Evolutionary conservation across 2,113 vertebrate species (phyloP).

Genomic region (Junco hyemalis): DNA sequence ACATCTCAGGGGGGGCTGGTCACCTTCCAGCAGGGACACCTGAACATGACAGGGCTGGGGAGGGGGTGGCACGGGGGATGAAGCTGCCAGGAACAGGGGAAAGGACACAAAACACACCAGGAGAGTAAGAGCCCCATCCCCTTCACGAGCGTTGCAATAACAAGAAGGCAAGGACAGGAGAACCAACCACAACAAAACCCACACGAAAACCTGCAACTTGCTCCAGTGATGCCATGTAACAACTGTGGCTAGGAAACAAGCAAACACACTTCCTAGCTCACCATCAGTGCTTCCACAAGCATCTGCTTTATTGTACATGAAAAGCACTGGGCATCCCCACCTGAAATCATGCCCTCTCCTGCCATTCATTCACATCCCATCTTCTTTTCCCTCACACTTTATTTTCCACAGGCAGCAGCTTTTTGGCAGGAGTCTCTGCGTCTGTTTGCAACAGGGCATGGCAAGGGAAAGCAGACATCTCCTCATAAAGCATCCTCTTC

Average conservation of each 20-base stretch:
- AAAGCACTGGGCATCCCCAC: neutral
- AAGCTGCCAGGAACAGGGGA: neutral
- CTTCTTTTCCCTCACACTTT: neutral
- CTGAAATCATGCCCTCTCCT: neutral
- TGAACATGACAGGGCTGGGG: neutral
- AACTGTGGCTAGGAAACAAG: neutral
- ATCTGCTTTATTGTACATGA: neutral
- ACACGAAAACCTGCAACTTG: neutral
- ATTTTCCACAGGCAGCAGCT: neutral
- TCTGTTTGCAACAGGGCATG: neutral
- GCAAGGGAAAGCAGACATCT: neutral
- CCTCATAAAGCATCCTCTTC: constrained; percentile 10
- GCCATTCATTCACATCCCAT: neutral
- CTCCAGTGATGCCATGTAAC: neutral
- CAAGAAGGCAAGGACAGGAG: neutral
- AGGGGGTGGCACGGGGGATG: fast-evolving
- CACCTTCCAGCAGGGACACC: neutral
- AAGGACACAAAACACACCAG: neutral
- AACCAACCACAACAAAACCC: neutral
- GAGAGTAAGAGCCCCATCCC: neutral
- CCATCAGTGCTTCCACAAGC: neutral
- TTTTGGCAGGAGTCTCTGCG: neutral
- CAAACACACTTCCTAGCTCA: neutral
- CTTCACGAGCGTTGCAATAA: neutral
- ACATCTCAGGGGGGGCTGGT: neutral